Evolutionary conservation across 2,797 vertebrate species (phyloP).

Genomic region (Lutjanus campechanus): DNA sequence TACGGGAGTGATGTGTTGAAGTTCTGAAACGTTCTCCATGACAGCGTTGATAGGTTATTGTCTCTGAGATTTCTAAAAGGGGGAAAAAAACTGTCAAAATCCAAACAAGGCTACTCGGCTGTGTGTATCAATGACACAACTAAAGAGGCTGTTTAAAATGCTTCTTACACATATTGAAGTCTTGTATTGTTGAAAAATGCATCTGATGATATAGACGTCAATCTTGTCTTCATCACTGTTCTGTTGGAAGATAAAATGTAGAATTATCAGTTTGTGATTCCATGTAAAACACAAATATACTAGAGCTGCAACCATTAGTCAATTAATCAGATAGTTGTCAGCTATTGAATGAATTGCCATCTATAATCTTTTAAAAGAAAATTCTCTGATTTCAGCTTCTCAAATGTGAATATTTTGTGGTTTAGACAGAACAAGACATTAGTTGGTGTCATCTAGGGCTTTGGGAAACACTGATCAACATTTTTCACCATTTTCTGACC

Average conservation of each 20-base stretch:
- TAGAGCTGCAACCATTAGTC: no score
- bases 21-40: constrained; percentile 94
- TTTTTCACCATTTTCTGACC: no score
- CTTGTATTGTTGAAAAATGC: constrained; percentile 94
- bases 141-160: background rate
- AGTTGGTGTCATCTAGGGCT: no score
- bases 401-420: no score
- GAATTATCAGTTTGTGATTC: background rate
- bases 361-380: no score
- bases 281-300: background rate
- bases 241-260: constrained; percentile 80
- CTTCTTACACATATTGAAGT: constrained; percentile 95
- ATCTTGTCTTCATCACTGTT: constrained; percentile 92
- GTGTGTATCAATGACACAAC: background rate
- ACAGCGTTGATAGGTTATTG: constrained; percentile 94
- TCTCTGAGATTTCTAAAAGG: constrained; percentile 92
- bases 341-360: no score
- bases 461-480: no score
- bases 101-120: background rate
- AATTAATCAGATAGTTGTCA: no score
- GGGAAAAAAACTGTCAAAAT: constrained; percentile 1
- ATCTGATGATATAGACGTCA: constrained; percentile 91
- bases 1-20: constrained; percentile 92
- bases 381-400: no score
- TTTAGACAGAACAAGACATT: no score